Conservation (phyloP, 1,140 invertebrate genomes). For the Wiebesia pumilae region DNA sequence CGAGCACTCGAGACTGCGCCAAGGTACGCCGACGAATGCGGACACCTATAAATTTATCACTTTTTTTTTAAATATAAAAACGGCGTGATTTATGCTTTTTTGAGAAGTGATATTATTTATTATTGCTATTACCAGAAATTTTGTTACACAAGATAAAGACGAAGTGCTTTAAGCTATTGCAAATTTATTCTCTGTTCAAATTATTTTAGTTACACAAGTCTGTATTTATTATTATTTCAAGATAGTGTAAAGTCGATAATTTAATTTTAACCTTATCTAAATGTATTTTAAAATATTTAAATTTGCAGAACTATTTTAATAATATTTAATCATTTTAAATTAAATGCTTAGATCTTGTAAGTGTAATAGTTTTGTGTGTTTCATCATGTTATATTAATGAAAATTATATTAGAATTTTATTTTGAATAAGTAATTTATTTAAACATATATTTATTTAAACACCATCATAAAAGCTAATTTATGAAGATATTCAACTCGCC, state of each 20-base stretch:
- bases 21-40: not conserved
- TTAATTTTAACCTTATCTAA: no score
- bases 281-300: not conserved
- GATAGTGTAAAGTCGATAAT: not conserved
- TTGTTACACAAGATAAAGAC: not conserved
- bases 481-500: not conserved
- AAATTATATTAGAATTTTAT: not conserved
- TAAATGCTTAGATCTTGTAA: no score
- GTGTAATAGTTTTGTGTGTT: no score
- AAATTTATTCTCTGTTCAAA: not conserved
- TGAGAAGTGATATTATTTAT: not conserved
- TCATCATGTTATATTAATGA: not conserved
- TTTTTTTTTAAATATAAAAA: not conserved
- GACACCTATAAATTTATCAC: not conserved
- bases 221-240: not conserved
- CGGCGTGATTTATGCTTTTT: slow-evolving; percentile 19
- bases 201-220: not conserved
- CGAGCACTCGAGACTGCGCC: not conserved
- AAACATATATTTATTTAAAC: not conserved
- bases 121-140: slow-evolving; percentile 7
- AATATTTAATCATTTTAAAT: not conserved
- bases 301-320: not conserved
- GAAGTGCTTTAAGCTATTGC: not conserved
- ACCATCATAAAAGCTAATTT: not conserved
- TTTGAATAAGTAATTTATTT: not conserved